Conservation (phyloP, 2,797 vertebrate genomes). For the Phataginus tricuspis region DNA sequence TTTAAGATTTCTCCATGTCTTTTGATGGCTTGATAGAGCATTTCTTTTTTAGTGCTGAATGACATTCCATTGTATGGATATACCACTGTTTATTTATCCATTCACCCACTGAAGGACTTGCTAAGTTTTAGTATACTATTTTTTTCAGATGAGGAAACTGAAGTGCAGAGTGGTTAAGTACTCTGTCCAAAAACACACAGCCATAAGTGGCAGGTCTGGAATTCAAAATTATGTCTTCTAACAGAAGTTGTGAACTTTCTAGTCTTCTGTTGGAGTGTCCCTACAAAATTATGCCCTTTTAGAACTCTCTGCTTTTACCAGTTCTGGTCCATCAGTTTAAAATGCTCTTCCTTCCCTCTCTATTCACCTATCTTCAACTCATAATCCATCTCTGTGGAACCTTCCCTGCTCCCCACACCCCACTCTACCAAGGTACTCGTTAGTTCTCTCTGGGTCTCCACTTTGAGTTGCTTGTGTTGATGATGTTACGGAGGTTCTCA, state of each 20-base stretch:
- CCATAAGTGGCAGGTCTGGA: background rate
- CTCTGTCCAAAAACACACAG: background rate
- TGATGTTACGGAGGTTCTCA: background rate
- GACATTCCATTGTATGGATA: background rate
- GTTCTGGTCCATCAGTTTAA: background rate
- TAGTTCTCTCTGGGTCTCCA: background rate
- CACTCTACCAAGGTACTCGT: background rate
- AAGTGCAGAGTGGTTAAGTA: background rate
- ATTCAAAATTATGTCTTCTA: background rate
- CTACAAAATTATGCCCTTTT: background rate
- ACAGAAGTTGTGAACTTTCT: background rate
- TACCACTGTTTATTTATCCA: background rate
- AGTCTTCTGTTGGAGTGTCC: background rate
- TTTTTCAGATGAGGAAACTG: background rate
- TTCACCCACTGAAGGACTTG: background rate
- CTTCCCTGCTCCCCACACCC: background rate
- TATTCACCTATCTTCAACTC: background rate
- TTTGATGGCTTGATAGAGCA: background rate
- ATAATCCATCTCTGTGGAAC: background rate
- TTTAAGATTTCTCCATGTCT: background rate
- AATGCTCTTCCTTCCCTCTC: background rate
- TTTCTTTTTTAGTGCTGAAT: background rate
- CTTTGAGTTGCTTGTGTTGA: background rate
- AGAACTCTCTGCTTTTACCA: background rate
- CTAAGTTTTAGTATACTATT: background rate